Evolutionary conservation across 2,888 invertebrate species (phyloP), one percentile per base, ranked within the genome.

Genomic region (Mythimna loreyi): DNA sequence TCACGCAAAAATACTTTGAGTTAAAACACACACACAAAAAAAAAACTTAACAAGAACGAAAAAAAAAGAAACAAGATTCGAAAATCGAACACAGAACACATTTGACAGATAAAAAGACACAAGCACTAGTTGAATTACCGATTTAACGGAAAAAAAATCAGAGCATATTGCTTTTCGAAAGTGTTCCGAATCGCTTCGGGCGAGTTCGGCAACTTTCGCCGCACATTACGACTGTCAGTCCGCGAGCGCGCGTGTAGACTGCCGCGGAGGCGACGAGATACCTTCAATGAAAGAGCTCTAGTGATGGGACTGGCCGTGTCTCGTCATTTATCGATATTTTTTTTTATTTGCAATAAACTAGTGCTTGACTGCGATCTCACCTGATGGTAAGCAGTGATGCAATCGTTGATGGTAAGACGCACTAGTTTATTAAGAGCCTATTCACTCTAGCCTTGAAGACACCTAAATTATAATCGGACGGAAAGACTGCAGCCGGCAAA

Each of bases 101-200:
- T 50, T 13, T 30, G 56, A 50, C 53, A n/a, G 21, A 28, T 43
- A 0, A 8, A 16, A 50, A 36, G 40, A 2, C 33, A 61, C 55
- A 33, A 2, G 19, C 57, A 49, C 49, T 58, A 23, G 23, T 43
- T 25, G 40, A 47, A 66, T 75, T 78, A 76, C 71, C 75, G 73
- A 40, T 58, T 72, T 76, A 74, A 63, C 75, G 67, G n/a, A n/a
- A n/a, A 8, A 52, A 72, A 80, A 82, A 76, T 83, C 56, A 79
- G 74, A 81, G 70, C 81, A 84, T 80, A 82, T 82, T 79, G 75
- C 74, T 66, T 87, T 85, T 85, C 67, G 87, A 86, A 85, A 85
- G 85, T 72, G 74, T 62, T 75, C 75, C 80, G 84, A 73, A 50
- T 57, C 60, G 47, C 52, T 78, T 85, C 75, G 75, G 64, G 65